Evolutionary conservation across 2,888 invertebrate species (phyloP).

Genomic region (Chloroclystis v-ata): DNA sequence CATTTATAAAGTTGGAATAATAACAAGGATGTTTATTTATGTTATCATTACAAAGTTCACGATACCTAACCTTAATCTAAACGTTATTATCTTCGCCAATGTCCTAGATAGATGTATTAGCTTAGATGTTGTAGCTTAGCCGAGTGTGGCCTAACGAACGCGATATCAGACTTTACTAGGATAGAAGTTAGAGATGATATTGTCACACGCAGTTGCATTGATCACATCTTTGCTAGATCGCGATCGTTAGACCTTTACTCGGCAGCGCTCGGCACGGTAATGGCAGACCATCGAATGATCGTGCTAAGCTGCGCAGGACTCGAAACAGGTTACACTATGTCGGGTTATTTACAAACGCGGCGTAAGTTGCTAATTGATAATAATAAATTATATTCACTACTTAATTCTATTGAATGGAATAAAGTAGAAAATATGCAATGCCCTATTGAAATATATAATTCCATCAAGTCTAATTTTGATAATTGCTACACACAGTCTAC

Average conservation of each 20-base stretch:
- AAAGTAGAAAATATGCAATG: not conserved
- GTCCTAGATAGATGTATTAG: no score
- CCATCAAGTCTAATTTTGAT: not conserved
- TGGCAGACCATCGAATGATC: not conserved
- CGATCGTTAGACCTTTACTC: slow-evolving; percentile 16
- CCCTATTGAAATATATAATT: not conserved
- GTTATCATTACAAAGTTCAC: no score
- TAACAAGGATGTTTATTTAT: no score
- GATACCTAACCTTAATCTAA: no score
- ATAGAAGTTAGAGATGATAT: slow-evolving; percentile 12
- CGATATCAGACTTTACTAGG: slow-evolving; percentile 4
- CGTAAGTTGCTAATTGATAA: not conserved
- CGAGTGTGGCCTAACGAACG: slow-evolving; percentile 13
- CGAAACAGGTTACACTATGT: not conserved
- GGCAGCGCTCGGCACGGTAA: slow-evolving; percentile 15
- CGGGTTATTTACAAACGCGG: no score
- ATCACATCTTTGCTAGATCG: slow-evolving; percentile 20
- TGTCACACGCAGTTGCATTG: slow-evolving; percentile 17
- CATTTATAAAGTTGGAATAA: no score
- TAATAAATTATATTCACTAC: not conserved
- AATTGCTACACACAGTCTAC: no score
- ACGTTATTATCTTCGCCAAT: no score
- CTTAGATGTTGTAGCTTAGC: no score
- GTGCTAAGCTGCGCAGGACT: not conserved
- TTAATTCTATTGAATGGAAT: not conserved